Percentiles rank a stretch among this genome's conserved stretches.
phyloP scores from a whole-genome alignment of 2,113 vertebrate species.

The Tachysurus fulvidraco region DNA sequence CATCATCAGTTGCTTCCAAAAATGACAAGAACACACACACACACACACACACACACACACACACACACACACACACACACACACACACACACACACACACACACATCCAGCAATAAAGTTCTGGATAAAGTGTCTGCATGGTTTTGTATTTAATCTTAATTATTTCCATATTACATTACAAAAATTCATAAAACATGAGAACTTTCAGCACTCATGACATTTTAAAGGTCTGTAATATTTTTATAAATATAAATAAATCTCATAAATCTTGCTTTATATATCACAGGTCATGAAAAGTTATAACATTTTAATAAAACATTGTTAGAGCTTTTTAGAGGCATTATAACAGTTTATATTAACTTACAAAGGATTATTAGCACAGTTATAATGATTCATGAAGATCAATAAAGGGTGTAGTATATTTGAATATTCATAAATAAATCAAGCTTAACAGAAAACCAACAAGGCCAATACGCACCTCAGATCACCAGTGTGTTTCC shows the following conservation, averaged over 20 bases:
- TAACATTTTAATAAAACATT: not conserved
- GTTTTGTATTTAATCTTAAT: not conserved
- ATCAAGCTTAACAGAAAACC: not conserved
- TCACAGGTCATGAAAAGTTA: not conserved
- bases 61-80: no score
- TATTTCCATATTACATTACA: not conserved
- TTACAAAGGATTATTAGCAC: not conserved
- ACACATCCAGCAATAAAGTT: not conserved
- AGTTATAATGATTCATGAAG: not conserved
- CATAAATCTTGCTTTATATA: not conserved
- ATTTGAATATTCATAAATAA: not conserved
- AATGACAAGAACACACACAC: not conserved
- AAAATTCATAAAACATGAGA: not conserved
- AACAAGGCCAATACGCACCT: slow-evolving; percentile 69
- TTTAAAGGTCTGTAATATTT: not conserved
- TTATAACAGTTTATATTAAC: not conserved
- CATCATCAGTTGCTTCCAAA: not conserved
- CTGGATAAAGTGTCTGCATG: not conserved
- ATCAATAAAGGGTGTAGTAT: not conserved
- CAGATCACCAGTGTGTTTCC: slow-evolving; percentile 95
- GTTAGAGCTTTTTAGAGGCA: not conserved
- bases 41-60: no score
- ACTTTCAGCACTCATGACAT: not conserved
- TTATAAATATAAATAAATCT: not conserved
- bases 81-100: no score